phyloP scores from a whole-genome alignment of 2,113 vertebrate species.

The Etheostoma cragini region DNA sequence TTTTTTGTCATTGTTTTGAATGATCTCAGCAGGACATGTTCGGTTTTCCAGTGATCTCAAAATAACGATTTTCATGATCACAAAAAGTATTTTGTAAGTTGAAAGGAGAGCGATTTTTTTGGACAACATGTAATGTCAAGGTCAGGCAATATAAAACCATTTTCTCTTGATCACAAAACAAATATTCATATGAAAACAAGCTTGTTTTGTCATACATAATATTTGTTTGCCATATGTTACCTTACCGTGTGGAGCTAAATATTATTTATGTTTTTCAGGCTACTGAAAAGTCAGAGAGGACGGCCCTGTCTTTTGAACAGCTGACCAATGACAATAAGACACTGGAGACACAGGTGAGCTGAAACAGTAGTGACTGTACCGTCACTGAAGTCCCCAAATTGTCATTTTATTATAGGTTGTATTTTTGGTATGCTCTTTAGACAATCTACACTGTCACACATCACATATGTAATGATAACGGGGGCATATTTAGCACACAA shows the following conservation, averaged over 20 bases:
- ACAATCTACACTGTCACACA: too few species aligned
- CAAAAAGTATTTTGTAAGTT: too few species aligned
- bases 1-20: too few species aligned
- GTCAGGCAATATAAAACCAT: background rate
- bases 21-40: background rate
- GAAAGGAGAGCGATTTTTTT: background rate
- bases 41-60: background rate
- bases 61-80: background rate
- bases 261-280: slow-evolving; percentile 41
- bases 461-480: too few species aligned
- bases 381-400: background rate
- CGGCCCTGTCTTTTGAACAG: slow-evolving; percentile 40
- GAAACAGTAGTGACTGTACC: background rate
- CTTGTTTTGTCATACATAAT: background rate
- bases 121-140: too few species aligned
- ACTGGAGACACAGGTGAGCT: slow-evolving; percentile 76
- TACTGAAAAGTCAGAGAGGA: slow-evolving; percentile 46
- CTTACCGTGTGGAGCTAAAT: background rate
- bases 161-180: background rate
- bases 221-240: background rate
- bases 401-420: background rate
- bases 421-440: background rate
- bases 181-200: background rate
- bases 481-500: background rate
- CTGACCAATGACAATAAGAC: slow-evolving; percentile 67